Percentiles rank a stretch among this genome's conserved stretches.
Conservation (phyloP, 2,797 vertebrate genomes). For the Carduelis carduelis region DNA sequence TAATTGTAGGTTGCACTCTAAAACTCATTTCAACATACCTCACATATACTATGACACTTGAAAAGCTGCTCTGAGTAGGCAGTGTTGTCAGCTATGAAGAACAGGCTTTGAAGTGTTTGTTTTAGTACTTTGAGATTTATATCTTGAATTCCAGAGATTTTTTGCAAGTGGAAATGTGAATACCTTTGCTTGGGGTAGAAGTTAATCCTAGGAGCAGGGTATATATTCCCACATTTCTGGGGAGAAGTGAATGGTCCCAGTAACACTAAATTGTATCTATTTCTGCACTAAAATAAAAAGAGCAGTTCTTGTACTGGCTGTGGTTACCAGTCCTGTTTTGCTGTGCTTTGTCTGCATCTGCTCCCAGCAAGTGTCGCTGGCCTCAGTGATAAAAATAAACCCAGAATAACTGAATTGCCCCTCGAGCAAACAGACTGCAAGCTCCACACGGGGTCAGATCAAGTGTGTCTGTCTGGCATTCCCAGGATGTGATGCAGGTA, state of each 20-base stretch:
- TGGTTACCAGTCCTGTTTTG: not conserved
- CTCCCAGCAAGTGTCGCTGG: not conserved
- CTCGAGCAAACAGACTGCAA: not conserved
- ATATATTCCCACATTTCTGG: not conserved
- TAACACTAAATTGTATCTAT: not conserved
- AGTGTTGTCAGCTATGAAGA: conserved; percentile 8
- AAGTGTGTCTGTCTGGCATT: not conserved
- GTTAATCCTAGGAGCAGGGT: not conserved
- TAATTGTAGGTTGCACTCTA: conserved; percentile 22
- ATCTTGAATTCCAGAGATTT: conserved; percentile 11
- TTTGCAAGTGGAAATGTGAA: not conserved
- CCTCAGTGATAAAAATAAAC: conserved; percentile 2
- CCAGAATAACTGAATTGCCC: not conserved
- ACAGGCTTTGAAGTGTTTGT: conserved; percentile 33
- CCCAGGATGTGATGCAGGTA: not conserved
- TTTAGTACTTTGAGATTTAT: conserved; percentile 37
- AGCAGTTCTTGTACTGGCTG: not conserved
- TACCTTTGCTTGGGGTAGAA: not conserved
- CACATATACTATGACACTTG: not conserved
- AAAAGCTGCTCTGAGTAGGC: conserved; percentile 39
- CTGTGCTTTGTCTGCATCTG: not conserved
- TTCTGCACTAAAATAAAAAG: not conserved
- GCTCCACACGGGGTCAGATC: not conserved
- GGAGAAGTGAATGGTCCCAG: not conserved
- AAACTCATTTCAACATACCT: conserved; percentile 32